Evolutionary conservation across 2,113 vertebrate species (phyloP), one percentile per base, ranked within the genome.

Genomic region (Callithrix jacchus): DNA sequence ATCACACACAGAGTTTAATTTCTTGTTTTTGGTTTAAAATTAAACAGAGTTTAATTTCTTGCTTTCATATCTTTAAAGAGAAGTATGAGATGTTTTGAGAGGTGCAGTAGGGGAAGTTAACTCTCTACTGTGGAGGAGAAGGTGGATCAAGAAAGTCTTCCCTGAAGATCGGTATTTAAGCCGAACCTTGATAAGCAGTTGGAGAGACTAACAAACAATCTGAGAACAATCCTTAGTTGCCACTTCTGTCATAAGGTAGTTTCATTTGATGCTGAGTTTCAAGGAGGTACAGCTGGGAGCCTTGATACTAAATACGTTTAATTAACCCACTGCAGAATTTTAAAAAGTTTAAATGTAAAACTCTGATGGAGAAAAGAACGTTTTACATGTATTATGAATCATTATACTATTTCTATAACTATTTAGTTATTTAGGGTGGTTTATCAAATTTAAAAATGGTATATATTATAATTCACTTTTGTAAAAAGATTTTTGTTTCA

Each of bases 41-140:
- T 52, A 52, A 52, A 20, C 52, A 52, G 52, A 90, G 71, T 58
- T 90, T 54, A 64, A 49, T 71, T 91, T 94, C 9, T 30, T 87
- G 4, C 68, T 82, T 95, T 85, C 56, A 35, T 80, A n/a, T 80
- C 30, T 66, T 86, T 30, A 87, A 96, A 79, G 86, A 95, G 45
- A 96, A 82, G 6, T 37, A 37, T 68, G 64, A 73, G 40, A 20
- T 49, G 14, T 71, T 71, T 21, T 49, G 42, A 87, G 42, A 95
- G 14, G 40, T 58, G 0, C 47, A 10, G 5, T 20, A 42, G 76
- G 17, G 30, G 35, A 79, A 73, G 35, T 17, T 74, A 76, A 54
- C 23, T 5, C 42, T 35, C 2, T 32, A 14, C 52, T 84, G 10
- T 76, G 8, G 17, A 27, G 21, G 25, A 83, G 0, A 5, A 9